Base-by-base conservation (phyloP, 2,113 vertebrate genomes). In the Columba livia region DNA sequence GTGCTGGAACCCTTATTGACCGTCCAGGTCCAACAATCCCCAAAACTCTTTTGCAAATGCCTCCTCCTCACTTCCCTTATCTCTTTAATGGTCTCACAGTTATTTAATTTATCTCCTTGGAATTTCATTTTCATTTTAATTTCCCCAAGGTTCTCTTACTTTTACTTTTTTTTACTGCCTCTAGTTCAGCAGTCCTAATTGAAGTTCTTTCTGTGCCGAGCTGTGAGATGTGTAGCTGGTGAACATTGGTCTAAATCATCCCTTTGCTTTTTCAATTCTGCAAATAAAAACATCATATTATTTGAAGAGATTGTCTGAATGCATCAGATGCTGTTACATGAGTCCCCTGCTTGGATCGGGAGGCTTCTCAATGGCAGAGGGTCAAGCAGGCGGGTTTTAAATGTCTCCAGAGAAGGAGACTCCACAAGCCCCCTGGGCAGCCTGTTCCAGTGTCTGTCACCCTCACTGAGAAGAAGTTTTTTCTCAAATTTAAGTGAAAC, bases 61-160 rank as follows among this genome's bases (percentile, higher is more conserved):
- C 71, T 90, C 78, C 57, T 90, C 61, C 73, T 18, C 42, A n/a
- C 66, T 82, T 83, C 67, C 34, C 42, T 88, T 85, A 50, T 65
- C 57, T 82, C 69, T 90, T 90, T 79, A 95, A 89, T 10, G 17
- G 58, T 86, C 75, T 93, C 85, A 79, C 25, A 54, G 58, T 94
- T 96, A 95, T 96, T 96, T 96, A 95, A 96, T 96, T 94, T 92
- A 71, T 67, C 80, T 93, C 94, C 86, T 84, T 75, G 29, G 90
- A 88, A 93, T 74, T 94, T 95, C 75, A 69, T 94, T 93, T 94
- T 95, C 88, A 72, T 93, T 93, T 93, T 96, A 94, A 97, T 97
- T 97, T 97, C 96, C 95, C 93, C 60, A 47, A 44, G 94, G 96
- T 79, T 90, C 54, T 85, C 77, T 65, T 61, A 40, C 21, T 4